Conservation (phyloP, 2,797 vertebrate species). For the Lateolabrax maculatus region DNA sequence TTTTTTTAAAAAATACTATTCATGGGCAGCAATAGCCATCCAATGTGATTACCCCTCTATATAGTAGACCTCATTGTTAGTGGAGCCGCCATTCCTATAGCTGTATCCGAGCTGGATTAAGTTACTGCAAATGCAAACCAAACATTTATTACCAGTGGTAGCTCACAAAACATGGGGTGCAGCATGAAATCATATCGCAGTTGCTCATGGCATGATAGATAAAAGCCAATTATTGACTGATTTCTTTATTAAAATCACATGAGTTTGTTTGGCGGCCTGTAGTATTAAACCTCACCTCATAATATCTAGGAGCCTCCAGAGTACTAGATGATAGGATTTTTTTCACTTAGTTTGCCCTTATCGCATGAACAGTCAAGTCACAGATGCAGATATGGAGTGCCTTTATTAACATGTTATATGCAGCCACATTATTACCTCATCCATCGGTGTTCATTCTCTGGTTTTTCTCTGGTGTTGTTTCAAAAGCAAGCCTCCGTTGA, state of each 20-base stretch:
- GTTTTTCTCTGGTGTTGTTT: constrained; percentile 42
- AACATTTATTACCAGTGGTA: too few species aligned
- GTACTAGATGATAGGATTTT: constrained; percentile 18
- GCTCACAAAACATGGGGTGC: too few species aligned
- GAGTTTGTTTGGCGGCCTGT: neutral
- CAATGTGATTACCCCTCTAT: neutral
- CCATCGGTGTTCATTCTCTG: constrained; percentile 39
- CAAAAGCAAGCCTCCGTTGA: constrained; percentile 53
- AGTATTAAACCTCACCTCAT: neutral
- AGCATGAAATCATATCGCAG: neutral
- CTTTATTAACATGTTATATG: constrained; percentile 47
- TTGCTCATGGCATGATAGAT: neutral
- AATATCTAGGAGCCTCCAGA: constrained; percentile 17
- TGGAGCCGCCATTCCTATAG: too few species aligned
- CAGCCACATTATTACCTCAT: constrained; percentile 60
- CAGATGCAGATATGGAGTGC: constrained; percentile 18
- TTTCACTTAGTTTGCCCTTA: constrained; percentile 10
- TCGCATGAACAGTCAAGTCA: constrained; percentile 35
- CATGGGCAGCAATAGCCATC: neutral
- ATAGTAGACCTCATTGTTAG: neutral
- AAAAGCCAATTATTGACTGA: neutral
- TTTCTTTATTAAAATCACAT: neutral
- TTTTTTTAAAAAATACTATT: neutral
- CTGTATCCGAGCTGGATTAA: too few species aligned
- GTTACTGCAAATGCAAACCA: too few species aligned